These are phyloP conservation scores for Listronotus oregonensis DNA, from an alignment of 1,140 invertebrate species.

Conservation along the genomic window DNA sequence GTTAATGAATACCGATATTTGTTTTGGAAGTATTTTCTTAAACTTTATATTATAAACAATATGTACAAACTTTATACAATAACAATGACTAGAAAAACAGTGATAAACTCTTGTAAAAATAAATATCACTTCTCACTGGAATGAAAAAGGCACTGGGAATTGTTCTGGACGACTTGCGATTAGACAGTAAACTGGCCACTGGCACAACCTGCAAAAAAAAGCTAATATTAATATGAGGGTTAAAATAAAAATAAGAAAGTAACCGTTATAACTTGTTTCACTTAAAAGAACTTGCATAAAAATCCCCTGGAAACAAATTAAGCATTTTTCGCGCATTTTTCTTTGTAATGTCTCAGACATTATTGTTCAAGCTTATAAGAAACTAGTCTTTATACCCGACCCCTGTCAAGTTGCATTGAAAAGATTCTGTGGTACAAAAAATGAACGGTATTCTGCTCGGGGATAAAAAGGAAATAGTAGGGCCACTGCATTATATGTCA, in stretches of 20 bases:
- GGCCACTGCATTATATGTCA: slow-evolving; percentile 35
- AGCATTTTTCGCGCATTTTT: slow-evolving; percentile 36
- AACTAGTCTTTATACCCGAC: slow-evolving; percentile 42
- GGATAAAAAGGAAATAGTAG: slow-evolving; percentile 39
- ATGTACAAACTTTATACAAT: slow-evolving; percentile 48
- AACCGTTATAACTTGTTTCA: slow-evolving; percentile 32
- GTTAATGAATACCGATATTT: no score
- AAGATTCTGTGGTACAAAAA: slow-evolving; percentile 41
- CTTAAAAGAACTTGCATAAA: slow-evolving; percentile 15
- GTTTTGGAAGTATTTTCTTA: no score
- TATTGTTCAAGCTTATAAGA: slow-evolving; percentile 45
- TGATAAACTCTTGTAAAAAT: slow-evolving; percentile 45
- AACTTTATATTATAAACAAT: slow-evolving; percentile 41
- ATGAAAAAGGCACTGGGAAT: slow-evolving; percentile 50
- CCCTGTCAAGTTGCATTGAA: slow-evolving; percentile 43
- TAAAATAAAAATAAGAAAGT: slow-evolving; percentile 20
- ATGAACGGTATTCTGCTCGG: slow-evolving; percentile 41
- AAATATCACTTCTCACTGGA: slow-evolving; percentile 51
- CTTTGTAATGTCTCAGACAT: slow-evolving; percentile 46
- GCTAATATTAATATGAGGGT: slow-evolving; percentile 27
- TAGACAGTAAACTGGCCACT: slow-evolving; percentile 42
- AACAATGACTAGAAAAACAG: slow-evolving; percentile 54
- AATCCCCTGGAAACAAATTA: slow-evolving; percentile 18
- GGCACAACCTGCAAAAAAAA: slow-evolving; percentile 48
- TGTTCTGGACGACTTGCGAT: slow-evolving; percentile 29